Evolutionary conservation across 37 sponge, comb jelly and placozoan genomes (phyloP).

Genomic region (Bolinopsis microptera): DNA sequence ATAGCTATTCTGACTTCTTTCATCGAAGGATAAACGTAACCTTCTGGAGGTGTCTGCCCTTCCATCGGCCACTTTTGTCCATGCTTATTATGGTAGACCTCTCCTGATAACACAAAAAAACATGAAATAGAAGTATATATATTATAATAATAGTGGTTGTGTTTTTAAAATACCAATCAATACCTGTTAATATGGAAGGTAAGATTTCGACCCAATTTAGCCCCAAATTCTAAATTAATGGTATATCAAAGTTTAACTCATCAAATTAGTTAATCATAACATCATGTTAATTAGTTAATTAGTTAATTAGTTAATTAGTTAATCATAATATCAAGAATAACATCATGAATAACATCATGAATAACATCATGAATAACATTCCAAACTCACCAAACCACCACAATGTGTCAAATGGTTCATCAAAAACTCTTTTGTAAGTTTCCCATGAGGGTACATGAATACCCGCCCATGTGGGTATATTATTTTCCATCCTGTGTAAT

Average conservation of each 20-base stretch:
- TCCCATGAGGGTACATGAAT: constrained; percentile 21
- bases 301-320: too few relatives aligned
- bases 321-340: too few relatives aligned
- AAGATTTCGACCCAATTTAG: too few relatives aligned
- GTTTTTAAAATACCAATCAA: too few relatives aligned
- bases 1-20: background rate
- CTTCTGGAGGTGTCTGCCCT: background rate
- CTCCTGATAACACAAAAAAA: constrained; percentile 25
- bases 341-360: background rate
- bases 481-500: background rate
- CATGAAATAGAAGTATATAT: background rate
- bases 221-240: too few relatives aligned
- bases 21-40: constrained; percentile 25
- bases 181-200: too few relatives aligned
- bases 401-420: constrained; percentile 5
- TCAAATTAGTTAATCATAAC: too few relatives aligned
- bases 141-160: background rate
- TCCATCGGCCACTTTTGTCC: constrained; percentile 8
- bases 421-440: background rate
- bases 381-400: constrained; percentile 55
- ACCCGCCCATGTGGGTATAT: constrained; percentile 35
- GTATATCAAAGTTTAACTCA: too few relatives aligned
- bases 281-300: too few relatives aligned
- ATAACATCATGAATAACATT: background rate
- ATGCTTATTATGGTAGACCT: background rate